Conservation (phyloP, 1,140 invertebrate species). For the Ptiloglossa arizonensis region DNA sequence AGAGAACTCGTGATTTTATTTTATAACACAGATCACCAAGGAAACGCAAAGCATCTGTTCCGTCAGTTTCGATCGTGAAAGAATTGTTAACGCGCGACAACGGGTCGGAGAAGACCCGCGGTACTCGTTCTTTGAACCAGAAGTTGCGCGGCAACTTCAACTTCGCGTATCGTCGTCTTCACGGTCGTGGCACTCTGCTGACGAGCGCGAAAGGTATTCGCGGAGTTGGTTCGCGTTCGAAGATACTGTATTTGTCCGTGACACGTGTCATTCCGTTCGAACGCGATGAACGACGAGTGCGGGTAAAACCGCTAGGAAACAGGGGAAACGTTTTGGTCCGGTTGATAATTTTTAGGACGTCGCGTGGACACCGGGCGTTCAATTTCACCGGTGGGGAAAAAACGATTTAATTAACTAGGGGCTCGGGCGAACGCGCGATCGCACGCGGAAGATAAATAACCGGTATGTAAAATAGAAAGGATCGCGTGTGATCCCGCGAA, state of each 20-base stretch:
- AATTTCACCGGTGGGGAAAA: slow-evolving; percentile 18
- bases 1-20: too few relatives aligned
- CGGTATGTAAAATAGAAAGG: slow-evolving; percentile 48
- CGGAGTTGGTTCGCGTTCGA: not conserved
- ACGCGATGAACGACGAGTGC: slow-evolving; percentile 27
- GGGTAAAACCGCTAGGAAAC: slow-evolving; percentile 1
- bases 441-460: slow-evolving; percentile 39
- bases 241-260: slow-evolving; percentile 36
- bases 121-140: too few relatives aligned
- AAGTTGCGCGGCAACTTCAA: too few relatives aligned
- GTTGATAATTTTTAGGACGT: slow-evolving; percentile 39
- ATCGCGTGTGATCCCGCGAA: slow-evolving; percentile 21
- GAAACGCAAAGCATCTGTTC: too few relatives aligned
- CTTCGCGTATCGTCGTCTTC: too few relatives aligned
- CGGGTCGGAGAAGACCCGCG: too few relatives aligned
- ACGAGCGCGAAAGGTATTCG: not conserved
- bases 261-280: slow-evolving; percentile 43
- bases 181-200: too few relatives aligned
- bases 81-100: too few relatives aligned
- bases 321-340: slow-evolving; percentile 1
- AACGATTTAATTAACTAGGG: slow-evolving; percentile 63
- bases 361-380: slow-evolving; percentile 2
- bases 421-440: slow-evolving; percentile 42
- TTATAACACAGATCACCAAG: too few relatives aligned
- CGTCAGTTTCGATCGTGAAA: too few relatives aligned